Evolutionary conservation across 2,113 vertebrate genomes (phyloP), one percentile per base, ranked within the genome.

Genomic region (Brachirus orientalis): DNA sequence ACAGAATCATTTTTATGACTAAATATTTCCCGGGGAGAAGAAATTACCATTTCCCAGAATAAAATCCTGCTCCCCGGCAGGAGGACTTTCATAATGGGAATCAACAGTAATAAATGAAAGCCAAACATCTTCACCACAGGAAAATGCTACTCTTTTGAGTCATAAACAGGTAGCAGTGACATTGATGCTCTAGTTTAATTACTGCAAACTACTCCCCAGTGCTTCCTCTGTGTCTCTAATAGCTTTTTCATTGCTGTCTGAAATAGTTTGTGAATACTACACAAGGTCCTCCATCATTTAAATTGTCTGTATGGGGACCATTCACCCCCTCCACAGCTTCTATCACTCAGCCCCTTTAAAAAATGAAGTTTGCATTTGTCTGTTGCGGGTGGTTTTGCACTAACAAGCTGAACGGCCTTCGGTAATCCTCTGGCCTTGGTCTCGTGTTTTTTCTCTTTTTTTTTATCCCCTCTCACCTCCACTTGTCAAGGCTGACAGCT

Each of bases 401-500:
- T 89, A 90, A 91, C 82, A 88, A 91, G 86, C 78, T 48, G 63
- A 72, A 69, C 79, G 88, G 85, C 89, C 89, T 90, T 89, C 79
- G 8, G 78, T 86, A 85, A 88, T 84, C 79, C 80, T 79, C 54
- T 51, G 62, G 53, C 77, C 79, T 72, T 43, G 65, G 69, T 79
- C 37, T 59, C 77, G 80, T 74, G 72, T 75, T 82, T 70, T 56
- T 79, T 60, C 80, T 48, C 61, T 46, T 60, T 41, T 72, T 66
- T 74, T 83, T 77, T 72, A 37, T 7, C 10, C 16, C 2, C 36
- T 12, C 33, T 8, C 60, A 51, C 68, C 58, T 80, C 46, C 72
- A 79, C 44, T 70, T 79, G 78, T 89, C 86, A 90, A 90, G 82
- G 84, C 80, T 85, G 85, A 86, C 75, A 79, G 72, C 72, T 83